Evolutionary conservation across 2,113 vertebrate species (phyloP).

Genomic region (Pygoscelis adeliae): DNA sequence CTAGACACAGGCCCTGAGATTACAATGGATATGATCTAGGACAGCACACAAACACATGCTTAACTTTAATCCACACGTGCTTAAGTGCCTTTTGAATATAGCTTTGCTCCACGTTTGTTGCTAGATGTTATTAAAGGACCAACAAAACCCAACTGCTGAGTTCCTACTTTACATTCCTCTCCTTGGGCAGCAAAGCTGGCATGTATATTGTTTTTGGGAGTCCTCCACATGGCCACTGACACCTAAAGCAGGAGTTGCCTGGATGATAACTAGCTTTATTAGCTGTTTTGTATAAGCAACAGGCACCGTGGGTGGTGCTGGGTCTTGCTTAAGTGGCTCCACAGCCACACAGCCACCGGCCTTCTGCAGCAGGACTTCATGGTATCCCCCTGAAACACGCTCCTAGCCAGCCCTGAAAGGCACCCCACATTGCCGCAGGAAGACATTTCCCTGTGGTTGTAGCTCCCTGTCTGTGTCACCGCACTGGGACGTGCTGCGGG

Average conservation of each 20-base stretch:
- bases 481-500: accelerated
- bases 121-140: not conserved
- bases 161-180: not conserved
- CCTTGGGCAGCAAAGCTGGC: not conserved
- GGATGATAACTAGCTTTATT: conserved; percentile 32
- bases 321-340: not conserved
- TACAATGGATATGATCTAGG: not conserved
- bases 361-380: not conserved
- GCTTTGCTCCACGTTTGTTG: not conserved
- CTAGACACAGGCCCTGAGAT: not conserved
- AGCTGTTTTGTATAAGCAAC: not conserved
- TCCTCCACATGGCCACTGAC: conserved; percentile 11
- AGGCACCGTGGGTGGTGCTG: not conserved
- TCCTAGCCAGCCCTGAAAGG: not conserved
- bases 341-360: not conserved
- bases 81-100: conserved; percentile 23
- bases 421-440: accelerated
- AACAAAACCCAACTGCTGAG: not conserved
- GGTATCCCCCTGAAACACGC: not conserved
- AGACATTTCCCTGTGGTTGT: not conserved
- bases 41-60: not conserved
- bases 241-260: not conserved
- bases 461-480: accelerated
- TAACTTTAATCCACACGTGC: conserved; percentile 19
- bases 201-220: not conserved